These are phyloP conservation scores for Platorchestia sp. DNA, from an alignment of 1,140 invertebrate genomes.

Conservation along the genomic window DNA sequence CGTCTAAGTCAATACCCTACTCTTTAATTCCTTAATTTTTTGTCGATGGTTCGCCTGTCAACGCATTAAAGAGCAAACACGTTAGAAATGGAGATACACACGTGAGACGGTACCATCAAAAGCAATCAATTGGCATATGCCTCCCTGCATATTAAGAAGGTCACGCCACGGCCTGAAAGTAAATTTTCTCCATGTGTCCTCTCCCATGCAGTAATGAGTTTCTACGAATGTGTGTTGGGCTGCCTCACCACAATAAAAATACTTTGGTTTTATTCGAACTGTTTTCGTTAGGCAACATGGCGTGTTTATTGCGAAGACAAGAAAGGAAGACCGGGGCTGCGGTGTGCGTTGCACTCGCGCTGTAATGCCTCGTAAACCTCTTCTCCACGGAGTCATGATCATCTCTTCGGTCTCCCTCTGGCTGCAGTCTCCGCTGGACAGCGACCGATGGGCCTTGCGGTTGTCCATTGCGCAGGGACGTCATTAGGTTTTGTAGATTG, in stretches of 20 bases:
- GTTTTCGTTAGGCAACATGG: not conserved
- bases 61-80: too few relatives aligned
- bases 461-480: not conserved
- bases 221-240: not conserved
- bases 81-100: too few relatives aligned
- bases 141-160: not conserved
- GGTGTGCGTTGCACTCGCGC: not conserved
- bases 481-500: not conserved
- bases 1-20: too few relatives aligned
- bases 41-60: too few relatives aligned
- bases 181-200: not conserved
- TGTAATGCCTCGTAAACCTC: not conserved
- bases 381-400: constrained; percentile 27
- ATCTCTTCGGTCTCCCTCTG: not conserved
- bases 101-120: too few relatives aligned
- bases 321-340: not conserved
- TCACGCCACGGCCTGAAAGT: too few relatives aligned
- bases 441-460: not conserved
- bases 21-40: too few relatives aligned
- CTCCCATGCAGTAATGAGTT: not conserved
- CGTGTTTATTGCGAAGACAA: not conserved
- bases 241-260: not conserved
- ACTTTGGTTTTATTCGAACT: not conserved
- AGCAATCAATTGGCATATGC: too few relatives aligned
- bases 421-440: not conserved